Evolutionary conservation across 1,140 invertebrate genomes (phyloP).

Genomic region (Bombyx mandarina): DNA sequence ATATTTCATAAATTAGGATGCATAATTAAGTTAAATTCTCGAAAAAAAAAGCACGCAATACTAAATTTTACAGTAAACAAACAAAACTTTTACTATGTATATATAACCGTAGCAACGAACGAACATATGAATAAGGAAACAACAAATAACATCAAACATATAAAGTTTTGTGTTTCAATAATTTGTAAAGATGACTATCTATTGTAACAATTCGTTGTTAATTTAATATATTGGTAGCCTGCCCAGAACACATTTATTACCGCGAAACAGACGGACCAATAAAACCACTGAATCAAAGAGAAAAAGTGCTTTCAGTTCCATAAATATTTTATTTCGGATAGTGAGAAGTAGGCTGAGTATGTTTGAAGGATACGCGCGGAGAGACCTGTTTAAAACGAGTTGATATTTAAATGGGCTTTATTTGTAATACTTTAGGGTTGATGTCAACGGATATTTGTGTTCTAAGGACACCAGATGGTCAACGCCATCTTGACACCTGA

Average conservation of each 20-base stretch:
- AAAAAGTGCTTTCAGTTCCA: conserved; percentile 63
- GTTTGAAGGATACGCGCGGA: conserved; percentile 2
- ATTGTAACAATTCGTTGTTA: conserved; percentile 35
- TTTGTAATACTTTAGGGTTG: conserved; percentile 5
- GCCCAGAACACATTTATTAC: conserved; percentile 55
- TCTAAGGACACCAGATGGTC: too few species aligned
- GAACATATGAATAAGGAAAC: too few species aligned
- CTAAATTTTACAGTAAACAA: not conserved
- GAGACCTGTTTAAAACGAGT: too few species aligned
- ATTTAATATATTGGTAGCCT: conserved; percentile 58
- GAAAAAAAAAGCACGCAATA: not conserved
- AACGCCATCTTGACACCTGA: too few species aligned
- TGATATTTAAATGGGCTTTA: too few species aligned
- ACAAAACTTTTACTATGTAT: not conserved
- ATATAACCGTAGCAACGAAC: too few species aligned
- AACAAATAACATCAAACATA: not conserved
- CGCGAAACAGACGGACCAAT: conserved; percentile 56
- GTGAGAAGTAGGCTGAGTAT: conserved; percentile 53
- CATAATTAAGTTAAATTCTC: not conserved
- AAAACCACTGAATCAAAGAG: conserved; percentile 70
- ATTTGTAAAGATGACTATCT: conserved; percentile 22
- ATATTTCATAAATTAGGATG: too few species aligned
- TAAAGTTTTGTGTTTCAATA: not conserved
- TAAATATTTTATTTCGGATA: conserved; percentile 70
- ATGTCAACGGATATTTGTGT: too few species aligned